Evolutionary conservation across 2,797 vertebrate genomes (phyloP).

Genomic region (Antennarius maculatus): DNA sequence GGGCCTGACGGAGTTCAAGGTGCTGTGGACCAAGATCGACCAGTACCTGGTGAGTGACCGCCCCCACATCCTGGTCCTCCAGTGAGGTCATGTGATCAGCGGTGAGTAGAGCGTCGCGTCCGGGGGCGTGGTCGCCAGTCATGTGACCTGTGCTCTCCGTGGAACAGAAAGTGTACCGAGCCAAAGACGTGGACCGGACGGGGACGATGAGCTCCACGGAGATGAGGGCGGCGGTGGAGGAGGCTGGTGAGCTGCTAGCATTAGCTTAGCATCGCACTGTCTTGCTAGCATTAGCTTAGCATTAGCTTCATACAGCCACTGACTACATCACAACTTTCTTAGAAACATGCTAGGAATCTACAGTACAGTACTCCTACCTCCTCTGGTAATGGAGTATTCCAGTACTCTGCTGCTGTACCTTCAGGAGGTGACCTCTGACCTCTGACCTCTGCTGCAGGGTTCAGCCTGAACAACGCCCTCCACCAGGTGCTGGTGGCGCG

Average conservation of each 20-base stretch:
- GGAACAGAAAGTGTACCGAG: slow-evolving; percentile 85
- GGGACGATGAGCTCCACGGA: slow-evolving; percentile 90
- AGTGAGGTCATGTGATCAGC: no score
- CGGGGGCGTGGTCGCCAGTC: not conserved
- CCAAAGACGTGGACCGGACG: slow-evolving; percentile 85
- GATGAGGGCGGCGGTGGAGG: slow-evolving; percentile 85
- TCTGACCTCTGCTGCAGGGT: slow-evolving; percentile 71
- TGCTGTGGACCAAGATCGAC: slow-evolving; percentile 90
- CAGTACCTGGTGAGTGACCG: slow-evolving; percentile 82
- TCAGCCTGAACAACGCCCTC: slow-evolving; percentile 82
- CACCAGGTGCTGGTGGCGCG: slow-evolving; percentile 86
- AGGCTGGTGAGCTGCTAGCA: slow-evolving; percentile 77
- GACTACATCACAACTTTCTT: no score
- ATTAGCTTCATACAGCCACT: no score
- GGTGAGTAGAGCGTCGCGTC: no score
- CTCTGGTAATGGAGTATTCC: no score
- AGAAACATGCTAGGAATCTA: no score
- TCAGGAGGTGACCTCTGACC: not conserved
- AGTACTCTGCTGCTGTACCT: no score
- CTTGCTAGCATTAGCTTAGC: no score
- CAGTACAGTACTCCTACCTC: no score
- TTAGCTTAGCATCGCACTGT: no score
- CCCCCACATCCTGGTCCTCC: no score
- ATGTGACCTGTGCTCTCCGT: not conserved
- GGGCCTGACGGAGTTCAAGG: slow-evolving; percentile 88